Evolutionary conservation across 1,140 invertebrate species (phyloP).

Genomic region (Drosophila equinoxialis): DNA sequence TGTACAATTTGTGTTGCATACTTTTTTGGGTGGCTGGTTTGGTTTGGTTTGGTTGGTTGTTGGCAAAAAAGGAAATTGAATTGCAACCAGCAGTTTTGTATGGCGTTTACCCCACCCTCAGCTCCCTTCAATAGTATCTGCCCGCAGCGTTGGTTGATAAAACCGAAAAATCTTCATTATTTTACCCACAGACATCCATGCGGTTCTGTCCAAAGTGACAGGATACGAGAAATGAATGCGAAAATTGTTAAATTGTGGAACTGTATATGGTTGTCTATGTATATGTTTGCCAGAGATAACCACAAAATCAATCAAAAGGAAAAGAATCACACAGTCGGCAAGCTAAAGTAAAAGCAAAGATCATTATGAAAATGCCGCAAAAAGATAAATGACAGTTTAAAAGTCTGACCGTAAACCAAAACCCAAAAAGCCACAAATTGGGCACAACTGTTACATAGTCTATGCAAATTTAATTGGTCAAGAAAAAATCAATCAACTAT

Average conservation of each 20-base stretch:
- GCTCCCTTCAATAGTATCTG: not conserved
- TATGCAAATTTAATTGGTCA: conserved; percentile 12
- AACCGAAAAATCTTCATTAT: conserved; percentile 70
- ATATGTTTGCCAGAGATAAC: conserved; percentile 35
- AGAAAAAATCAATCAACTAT: conserved; percentile 5
- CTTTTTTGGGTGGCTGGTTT: not conserved
- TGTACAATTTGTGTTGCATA: conserved; percentile 67
- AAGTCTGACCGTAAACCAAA: conserved; percentile 41
- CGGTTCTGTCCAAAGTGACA: conserved; percentile 35
- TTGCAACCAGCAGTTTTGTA: conserved; percentile 56
- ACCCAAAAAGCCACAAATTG: conserved; percentile 23
- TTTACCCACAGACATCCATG: conserved; percentile 52
- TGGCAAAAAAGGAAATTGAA: conserved; percentile 52
- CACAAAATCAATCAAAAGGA: conserved; percentile 72
- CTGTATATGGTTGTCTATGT: conserved; percentile 26
- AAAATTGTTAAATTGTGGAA: conserved; percentile 19
- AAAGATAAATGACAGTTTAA: conserved; percentile 76
- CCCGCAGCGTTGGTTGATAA: conserved; percentile 5
- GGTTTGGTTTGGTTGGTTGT: not conserved
- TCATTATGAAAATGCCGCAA: conserved; percentile 60
- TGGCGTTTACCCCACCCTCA: not conserved
- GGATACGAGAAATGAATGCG: not conserved
- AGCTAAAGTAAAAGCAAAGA: conserved; percentile 32
- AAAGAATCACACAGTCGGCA: not conserved
- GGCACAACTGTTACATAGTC: not conserved